Percentiles rank a stretch among this genome's conserved stretches.
Conservation (phyloP, 2,888 invertebrate genomes). For the Crocallis elinguaria region DNA sequence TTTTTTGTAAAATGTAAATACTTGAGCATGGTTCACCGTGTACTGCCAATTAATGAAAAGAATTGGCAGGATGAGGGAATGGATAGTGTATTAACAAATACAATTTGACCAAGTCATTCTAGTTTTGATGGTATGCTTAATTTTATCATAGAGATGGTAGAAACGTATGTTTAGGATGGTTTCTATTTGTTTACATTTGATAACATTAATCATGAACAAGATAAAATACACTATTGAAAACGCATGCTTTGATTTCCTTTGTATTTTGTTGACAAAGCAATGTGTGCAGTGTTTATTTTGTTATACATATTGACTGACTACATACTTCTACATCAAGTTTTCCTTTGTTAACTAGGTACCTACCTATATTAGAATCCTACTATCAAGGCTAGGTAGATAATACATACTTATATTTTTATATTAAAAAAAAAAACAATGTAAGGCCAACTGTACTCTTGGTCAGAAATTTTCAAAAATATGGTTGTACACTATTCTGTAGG, state of each 20-base stretch:
- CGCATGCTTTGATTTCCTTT: constrained; percentile 5
- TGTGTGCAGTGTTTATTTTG: not conserved
- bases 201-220: not conserved
- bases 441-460: too few relatives aligned
- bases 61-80: too few relatives aligned
- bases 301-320: not conserved
- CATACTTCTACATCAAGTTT: not conserved
- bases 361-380: too few relatives aligned
- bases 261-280: constrained; percentile 14
- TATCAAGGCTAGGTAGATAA: too few relatives aligned
- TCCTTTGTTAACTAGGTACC: not conserved
- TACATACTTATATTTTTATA: too few relatives aligned
- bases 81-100: too few relatives aligned
- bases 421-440: too few relatives aligned
- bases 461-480: too few relatives aligned
- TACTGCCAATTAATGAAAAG: not conserved
- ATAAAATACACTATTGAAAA: not conserved
- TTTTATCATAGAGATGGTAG: too few relatives aligned
- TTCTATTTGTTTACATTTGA: constrained; percentile 6
- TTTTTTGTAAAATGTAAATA: constrained; percentile 16
- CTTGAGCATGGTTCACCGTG: not conserved
- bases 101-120: not conserved
- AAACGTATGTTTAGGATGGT: too few relatives aligned
- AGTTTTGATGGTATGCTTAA: not conserved
- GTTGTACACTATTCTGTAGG: too few relatives aligned